Conservation (phyloP, 2,797 vertebrate species). For the Serranus cabrilla region DNA sequence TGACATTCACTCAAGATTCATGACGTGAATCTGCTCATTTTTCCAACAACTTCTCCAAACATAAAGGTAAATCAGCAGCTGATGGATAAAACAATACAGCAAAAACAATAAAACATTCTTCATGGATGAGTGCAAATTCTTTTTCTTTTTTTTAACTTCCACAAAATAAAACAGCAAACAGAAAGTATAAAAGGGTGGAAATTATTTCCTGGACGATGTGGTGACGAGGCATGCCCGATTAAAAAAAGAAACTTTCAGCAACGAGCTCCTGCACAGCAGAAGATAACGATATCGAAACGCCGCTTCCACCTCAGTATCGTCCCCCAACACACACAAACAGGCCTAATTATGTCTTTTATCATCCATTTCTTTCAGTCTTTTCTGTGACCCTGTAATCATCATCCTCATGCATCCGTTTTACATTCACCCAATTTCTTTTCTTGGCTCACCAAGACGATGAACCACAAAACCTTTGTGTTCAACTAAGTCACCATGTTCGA, state of each 20-base stretch:
- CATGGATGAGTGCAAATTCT: constrained; percentile 76
- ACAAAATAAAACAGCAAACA: constrained; percentile 44
- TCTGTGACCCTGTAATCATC: neutral
- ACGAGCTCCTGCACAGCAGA: constrained; percentile 94
- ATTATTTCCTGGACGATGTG: constrained; percentile 59
- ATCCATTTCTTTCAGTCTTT: neutral
- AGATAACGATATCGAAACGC: constrained; percentile 81
- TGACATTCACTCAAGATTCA: constrained; percentile 22
- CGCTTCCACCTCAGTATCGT: constrained; percentile 57
- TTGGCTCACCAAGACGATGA: constrained; percentile 23
- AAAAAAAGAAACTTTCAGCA: constrained; percentile 64
- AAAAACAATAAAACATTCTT: constrained; percentile 53
- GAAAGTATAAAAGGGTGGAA: constrained; percentile 47
- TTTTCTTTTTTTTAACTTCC: constrained; percentile 42
- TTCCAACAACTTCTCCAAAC: constrained; percentile 22
- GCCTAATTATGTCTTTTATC: neutral
- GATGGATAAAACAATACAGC: constrained; percentile 38
- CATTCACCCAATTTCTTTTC: neutral
- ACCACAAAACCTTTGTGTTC: constrained; percentile 33
- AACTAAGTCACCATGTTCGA: constrained; percentile 27
- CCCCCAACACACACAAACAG: constrained; percentile 14
- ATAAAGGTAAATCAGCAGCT: constrained; percentile 47
- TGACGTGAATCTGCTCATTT: constrained; percentile 15
- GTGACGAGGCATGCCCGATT: constrained; percentile 76
- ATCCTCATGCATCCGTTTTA: constrained; percentile 2